Evolutionary conservation across 2,797 vertebrate species (phyloP), one percentile per base, ranked within the genome.

Genomic region (Hypotaenidia okinawae): DNA sequence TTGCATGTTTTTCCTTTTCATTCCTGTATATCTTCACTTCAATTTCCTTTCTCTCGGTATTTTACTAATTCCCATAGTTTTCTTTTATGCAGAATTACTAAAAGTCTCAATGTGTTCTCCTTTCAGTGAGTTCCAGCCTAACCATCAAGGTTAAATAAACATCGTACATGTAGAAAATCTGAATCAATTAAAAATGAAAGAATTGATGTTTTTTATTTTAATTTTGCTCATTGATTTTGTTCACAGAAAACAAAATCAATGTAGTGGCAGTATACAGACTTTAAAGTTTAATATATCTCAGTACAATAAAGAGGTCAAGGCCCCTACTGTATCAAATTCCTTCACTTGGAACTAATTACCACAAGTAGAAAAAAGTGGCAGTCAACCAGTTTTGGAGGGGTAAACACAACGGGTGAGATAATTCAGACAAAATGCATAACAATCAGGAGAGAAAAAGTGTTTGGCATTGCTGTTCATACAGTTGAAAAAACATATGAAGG

Each of bases 161-260:
- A 92, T 73, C 81, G 58, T 59, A 66, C 62, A 66, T 6, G 8
- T 27, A 90, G 72, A 96, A 78, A 95, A 93, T 41, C 30, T 1
- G 4, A 96, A 92, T 49, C 90, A 95, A 94, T 92, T 95, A 94
- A 89, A 96, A 95, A 93, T 89, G 51, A 97, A 97, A 91, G 12
- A 94, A 81, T 54, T 82, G 77, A 63, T 91, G 70, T 93, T 93
- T 94, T 93, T 89, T 64, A 70, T 89, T 96, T 96, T 96, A 94
- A 97, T 95, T 96, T 97, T 96, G 77, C 63, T 95, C 94, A 87
- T 93, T 94, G 97, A 94, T 97, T 97, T 97, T 96, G 49, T 61
- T 80, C 90, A 96, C 91, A 97, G 88, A 96, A 97, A 97, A 92
- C 95, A 98, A 97, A 97, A 96, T 95, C 91, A 94, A 86, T 97